Conservation (phyloP, 2,797 vertebrate genomes). For the Myotis findleyi region DNA sequence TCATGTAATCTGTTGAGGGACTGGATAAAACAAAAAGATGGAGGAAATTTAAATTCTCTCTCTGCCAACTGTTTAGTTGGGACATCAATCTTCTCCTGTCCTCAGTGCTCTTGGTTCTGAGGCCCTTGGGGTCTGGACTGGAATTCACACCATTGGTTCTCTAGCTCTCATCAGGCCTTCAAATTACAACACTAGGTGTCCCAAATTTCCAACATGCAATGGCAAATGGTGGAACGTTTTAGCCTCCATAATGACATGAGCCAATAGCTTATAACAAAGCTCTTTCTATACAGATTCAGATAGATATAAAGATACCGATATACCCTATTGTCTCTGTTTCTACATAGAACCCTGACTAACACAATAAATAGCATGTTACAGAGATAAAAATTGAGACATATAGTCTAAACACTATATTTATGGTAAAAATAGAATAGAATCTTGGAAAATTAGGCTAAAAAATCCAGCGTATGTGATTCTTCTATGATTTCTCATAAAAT, state of each 20-base stretch:
- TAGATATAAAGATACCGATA: not conserved
- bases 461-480: not conserved
- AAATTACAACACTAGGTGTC: not conserved
- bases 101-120: not conserved
- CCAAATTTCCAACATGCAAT: not conserved
- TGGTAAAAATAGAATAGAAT: not conserved
- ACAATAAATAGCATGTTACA: not conserved
- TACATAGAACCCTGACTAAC: not conserved
- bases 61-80: not conserved
- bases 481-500: conserved; percentile 13
- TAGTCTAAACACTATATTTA: not conserved
- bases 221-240: not conserved
- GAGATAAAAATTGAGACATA: not conserved
- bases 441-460: not conserved
- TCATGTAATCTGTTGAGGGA: not conserved
- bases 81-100: not conserved
- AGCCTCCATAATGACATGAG: not conserved
- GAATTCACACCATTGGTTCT: not conserved
- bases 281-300: not conserved
- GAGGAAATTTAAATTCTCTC: not conserved
- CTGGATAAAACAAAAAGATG: not conserved
- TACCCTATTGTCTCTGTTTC: not conserved
- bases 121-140: not conserved
- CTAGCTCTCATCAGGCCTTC: not conserved
- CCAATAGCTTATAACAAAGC: not conserved